Percentiles rank a stretch among this genome's conserved stretches.
Conservation (phyloP, 2,797 vertebrate genomes). For the Hemibagrus guttatus region DNA sequence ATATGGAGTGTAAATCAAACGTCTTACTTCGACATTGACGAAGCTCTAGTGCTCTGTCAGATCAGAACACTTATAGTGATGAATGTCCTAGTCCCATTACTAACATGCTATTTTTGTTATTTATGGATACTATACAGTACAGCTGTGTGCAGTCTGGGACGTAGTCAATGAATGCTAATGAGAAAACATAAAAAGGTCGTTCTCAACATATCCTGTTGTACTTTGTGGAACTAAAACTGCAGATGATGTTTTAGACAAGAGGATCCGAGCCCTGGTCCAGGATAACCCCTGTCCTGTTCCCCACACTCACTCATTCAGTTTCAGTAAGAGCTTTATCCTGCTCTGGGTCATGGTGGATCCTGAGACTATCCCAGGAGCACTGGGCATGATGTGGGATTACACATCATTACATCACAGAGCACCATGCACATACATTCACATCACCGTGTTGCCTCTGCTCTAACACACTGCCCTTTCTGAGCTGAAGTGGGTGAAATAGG, state of each 20-base stretch:
- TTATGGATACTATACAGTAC: background rate
- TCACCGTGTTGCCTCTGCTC: background rate
- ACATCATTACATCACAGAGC: no score
- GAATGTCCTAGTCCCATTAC: background rate
- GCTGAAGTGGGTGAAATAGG: background rate
- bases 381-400: background rate
- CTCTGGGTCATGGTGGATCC: no score
- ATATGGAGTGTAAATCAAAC: background rate
- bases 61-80: background rate
- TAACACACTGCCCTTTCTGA: background rate
- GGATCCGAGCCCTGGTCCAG: background rate
- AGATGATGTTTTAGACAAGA: background rate
- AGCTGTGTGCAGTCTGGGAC: background rate
- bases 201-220: background rate
- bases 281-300: background rate
- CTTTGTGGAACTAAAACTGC: background rate
- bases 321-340: background rate
- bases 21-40: background rate
- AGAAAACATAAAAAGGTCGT: background rate
- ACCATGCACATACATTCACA: background rate
- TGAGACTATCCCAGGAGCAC: background rate
- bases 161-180: background rate
- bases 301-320: background rate
- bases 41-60: background rate
- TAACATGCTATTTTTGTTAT: background rate